Conservation (phyloP, 35 echinoderm and acorn worm species). For the Apostichopus californicus region DNA sequence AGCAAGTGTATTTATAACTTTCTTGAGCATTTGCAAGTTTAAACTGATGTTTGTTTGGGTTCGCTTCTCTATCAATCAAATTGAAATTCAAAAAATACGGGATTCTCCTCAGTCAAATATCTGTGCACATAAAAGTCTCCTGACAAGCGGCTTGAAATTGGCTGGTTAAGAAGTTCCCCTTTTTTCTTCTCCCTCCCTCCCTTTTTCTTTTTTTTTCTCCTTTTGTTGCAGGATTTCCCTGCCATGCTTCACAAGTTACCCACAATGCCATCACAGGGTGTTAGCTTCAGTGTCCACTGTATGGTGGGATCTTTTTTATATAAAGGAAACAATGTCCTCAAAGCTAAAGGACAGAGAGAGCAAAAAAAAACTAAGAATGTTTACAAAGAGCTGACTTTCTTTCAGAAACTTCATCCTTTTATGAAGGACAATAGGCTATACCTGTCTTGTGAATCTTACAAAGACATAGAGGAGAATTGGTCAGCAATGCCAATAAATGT, state of each 20-base stretch:
- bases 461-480: neutral
- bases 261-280: neutral
- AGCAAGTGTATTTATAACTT: too few species aligned
- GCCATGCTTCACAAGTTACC: neutral
- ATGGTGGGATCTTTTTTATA: neutral
- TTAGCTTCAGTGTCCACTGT: neutral
- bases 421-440: neutral
- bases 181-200: too few species aligned
- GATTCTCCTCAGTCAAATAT: too few species aligned
- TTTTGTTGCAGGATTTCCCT: neutral
- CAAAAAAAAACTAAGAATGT: neutral
- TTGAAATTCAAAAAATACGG: too few species aligned
- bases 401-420: neutral
- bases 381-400: neutral
- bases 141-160: too few species aligned
- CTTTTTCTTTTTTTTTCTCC: too few species aligned
- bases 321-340: neutral
- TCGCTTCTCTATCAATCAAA: too few species aligned
- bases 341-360: neutral
- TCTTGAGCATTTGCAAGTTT: too few species aligned
- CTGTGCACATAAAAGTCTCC: too few species aligned
- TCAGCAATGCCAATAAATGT: neutral
- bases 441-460: neutral
- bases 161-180: too few species aligned
- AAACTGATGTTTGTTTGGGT: too few species aligned